phyloP scores from a whole-genome alignment of 2,888 invertebrate genomes.

The Plutella xylostella region DNA sequence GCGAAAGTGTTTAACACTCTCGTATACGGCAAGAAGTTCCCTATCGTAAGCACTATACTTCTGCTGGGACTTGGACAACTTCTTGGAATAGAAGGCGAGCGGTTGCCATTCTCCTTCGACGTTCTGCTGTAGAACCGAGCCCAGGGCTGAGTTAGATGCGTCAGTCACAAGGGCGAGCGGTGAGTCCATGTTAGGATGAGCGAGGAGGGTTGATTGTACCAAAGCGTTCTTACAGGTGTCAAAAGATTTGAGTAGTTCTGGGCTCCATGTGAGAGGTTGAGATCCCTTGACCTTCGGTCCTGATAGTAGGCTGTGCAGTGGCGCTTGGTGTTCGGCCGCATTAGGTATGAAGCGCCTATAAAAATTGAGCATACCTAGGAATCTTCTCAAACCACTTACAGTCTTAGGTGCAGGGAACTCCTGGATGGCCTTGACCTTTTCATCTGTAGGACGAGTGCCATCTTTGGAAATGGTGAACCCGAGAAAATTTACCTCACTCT shows the following conservation, averaged over 20 bases:
- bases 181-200: constrained; percentile 20
- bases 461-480: constrained; percentile 13
- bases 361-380: constrained; percentile 29
- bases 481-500: constrained; percentile 14
- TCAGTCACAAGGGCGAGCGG: constrained; percentile 21
- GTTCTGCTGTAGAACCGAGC: background rate
- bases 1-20: background rate
- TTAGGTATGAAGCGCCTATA: constrained; percentile 25
- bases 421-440: background rate
- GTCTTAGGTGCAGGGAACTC: background rate
- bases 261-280: background rate
- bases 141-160: constrained; percentile 22
- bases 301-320: background rate
- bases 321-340: constrained; percentile 14
- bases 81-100: background rate
- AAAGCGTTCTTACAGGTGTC: constrained; percentile 18
- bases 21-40: constrained; percentile 31
- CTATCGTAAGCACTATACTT: background rate
- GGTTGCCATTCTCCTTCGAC: background rate
- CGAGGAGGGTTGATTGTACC: constrained; percentile 18
- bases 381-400: background rate
- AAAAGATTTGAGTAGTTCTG: constrained; percentile 11
- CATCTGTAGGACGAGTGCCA: constrained; percentile 8
- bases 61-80: background rate
- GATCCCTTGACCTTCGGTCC: background rate